A percentile compares a stretch with the other conserved stretches of the same genome.
Evolutionary conservation across 2,113 vertebrate species (phyloP).

Genomic region (Galeopterus variegatus): DNA sequence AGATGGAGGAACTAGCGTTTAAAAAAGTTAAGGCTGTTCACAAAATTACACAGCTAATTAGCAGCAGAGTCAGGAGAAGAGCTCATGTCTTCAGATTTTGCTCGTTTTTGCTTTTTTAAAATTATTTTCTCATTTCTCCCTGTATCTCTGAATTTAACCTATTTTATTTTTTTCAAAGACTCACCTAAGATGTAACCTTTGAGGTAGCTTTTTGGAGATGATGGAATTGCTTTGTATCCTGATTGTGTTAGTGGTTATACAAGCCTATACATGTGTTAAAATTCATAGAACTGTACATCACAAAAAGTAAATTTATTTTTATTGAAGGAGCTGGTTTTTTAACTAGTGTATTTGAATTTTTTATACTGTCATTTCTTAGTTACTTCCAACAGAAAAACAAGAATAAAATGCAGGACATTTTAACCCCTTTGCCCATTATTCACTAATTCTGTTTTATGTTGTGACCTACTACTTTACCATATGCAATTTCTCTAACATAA

Average conservation of each 20-base stretch:
- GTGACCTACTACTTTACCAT: not conserved
- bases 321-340: conserved; percentile 2
- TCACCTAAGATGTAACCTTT: conserved; percentile 15
- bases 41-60: not conserved
- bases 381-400: not conserved
- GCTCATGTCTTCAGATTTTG: not conserved
- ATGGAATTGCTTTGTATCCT: not conserved
- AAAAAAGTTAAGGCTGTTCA: not conserved
- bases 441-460: not conserved
- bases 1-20: not conserved
- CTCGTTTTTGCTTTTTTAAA: not conserved
- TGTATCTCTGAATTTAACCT: conserved; percentile 14
- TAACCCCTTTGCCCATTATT: not conserved
- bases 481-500: not conserved
- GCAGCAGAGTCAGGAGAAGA: not conserved
- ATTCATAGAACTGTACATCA: not conserved
- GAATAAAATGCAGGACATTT: not conserved
- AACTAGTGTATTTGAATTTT: not conserved
- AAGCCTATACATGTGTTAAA: not conserved
- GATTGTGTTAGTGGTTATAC: not conserved
- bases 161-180: conserved; percentile 32
- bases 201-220: not conserved
- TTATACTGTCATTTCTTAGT: conserved; percentile 23
- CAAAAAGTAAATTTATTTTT: too few species aligned
- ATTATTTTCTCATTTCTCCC: not conserved